A percentile compares a stretch with the other conserved stretches of the same genome.
These are phyloP conservation scores for Drosophila acutilabella DNA, from an alignment of 2,888 invertebrate species.

Conservation along the genomic window DNA sequence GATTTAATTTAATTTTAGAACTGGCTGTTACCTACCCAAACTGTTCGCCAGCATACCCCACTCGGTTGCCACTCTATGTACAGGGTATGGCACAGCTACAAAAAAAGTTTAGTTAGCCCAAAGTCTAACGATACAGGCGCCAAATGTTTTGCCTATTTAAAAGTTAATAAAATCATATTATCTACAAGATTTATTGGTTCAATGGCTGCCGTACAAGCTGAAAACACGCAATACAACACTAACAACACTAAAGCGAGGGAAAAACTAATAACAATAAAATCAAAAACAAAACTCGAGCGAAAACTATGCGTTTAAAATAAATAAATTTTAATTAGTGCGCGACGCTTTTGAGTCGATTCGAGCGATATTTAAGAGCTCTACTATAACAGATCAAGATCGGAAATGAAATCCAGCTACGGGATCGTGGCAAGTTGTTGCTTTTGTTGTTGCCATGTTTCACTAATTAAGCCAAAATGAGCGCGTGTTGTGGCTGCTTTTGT, in stretches of 20 bases:
- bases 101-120: conserved; percentile 26
- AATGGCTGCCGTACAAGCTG: conserved; percentile 52
- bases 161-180: conserved; percentile 81
- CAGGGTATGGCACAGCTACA: conserved; percentile 10
- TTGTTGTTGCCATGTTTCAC: conserved; percentile 69
- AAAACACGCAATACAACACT: conserved; percentile 39
- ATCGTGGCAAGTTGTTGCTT: conserved; percentile 40
- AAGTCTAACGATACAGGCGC: conserved; percentile 61
- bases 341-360: conserved; percentile 36
- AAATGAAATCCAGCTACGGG: conserved; percentile 51
- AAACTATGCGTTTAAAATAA: conserved; percentile 60
- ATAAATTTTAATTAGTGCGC: conserved; percentile 77
- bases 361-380: conserved; percentile 67
- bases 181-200: conserved; percentile 75
- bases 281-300: conserved; percentile 40
- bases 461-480: conserved; percentile 78
- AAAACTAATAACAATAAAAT: conserved; percentile 14
- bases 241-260: not conserved
- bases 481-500: conserved; percentile 48
- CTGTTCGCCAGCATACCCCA: not conserved
- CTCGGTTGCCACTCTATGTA: not conserved
- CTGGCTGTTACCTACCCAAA: no score
- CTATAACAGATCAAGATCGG: conserved; percentile 70
- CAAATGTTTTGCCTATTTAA: conserved; percentile 78
- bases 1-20: no score